Conservation (phyloP, 1,140 invertebrate species). For the Pseudomyrmex sp. region DNA sequence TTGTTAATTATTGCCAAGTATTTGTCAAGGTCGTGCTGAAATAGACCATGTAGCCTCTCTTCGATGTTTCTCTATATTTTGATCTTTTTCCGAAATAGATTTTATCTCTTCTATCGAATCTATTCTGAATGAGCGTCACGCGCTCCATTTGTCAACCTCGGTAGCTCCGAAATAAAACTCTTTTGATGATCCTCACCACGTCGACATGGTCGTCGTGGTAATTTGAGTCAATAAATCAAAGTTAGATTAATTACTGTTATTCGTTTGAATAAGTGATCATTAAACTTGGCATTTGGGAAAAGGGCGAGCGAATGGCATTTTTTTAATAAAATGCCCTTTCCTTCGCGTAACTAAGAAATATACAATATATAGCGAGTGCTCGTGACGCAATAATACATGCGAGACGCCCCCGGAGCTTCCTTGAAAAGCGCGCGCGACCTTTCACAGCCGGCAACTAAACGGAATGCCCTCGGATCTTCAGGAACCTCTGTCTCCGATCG, state of each 20-base stretch:
- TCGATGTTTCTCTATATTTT: no score
- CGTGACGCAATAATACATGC: slow-evolving; percentile 21
- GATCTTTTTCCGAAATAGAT: not conserved
- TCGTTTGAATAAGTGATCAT: no score
- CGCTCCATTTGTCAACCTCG: no score
- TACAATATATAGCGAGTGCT: not conserved
- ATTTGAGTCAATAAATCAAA: no score
- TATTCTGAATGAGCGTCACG: no score
- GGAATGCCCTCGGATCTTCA: slow-evolving; percentile 40
- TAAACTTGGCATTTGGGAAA: no score
- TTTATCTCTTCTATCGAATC: not conserved
- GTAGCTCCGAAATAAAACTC: not conserved
- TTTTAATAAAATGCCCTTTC: no score
- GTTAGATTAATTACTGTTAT: no score
- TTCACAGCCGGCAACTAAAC: slow-evolving; percentile 37
- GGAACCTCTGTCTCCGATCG: slow-evolving; percentile 45
- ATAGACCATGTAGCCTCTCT: no score
- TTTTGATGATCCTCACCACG: not conserved
- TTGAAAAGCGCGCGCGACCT: slow-evolving; percentile 5
- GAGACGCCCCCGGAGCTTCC: not conserved
- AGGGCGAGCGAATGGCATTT: no score
- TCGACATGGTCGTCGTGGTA: no score
- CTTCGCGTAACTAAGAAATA: not conserved
- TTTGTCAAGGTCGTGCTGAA: not conserved
- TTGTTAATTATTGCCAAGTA: slow-evolving; percentile 7